Base-by-base conservation (phyloP, 2,797 vertebrate genomes). In the Spinus pinus region DNA sequence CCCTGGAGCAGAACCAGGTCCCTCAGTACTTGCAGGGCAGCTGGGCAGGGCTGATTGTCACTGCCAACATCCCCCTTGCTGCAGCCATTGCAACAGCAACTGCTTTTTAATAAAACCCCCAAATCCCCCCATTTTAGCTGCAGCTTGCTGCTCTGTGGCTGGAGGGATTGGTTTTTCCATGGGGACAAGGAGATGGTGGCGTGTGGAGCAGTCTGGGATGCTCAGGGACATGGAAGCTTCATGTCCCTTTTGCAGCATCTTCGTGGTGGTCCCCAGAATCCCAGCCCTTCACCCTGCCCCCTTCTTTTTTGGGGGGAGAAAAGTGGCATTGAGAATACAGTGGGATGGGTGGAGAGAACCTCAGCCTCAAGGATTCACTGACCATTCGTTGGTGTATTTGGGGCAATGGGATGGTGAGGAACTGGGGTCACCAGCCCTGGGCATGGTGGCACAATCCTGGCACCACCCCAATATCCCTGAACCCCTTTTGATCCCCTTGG, bases 221-320 rank as follows among this genome's bases (percentile, higher is more conserved):
- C 82, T 58, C 1, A 0, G 24, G 53, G 37, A 7, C 1, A 0
- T 1, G 1, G 49, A 56, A 49, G 23, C 46, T n/a, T 86, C 0
- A 0, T 0, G 0, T 57, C 60, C 53, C 18, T 78, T 83, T 16
- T 15, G 22, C 30, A 37, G 37, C 33, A 35, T 49, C 67, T 80
- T 66, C 0, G 0, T 30, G 27, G 19, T 2, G 9, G 6, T 65
- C 24, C 27, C 24, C 75, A 50, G 42, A 44, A 41, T 73, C 44
- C 39, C 30, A 46, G n/a, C 49, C 37, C 6, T 14, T 53, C 7
- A 0, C 50, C 21, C 66, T 33, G 2, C 18, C 33, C 1, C 3
- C 25, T 46, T 54, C 31, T 35, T 74, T 88, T 27, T 11, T 3
- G 7, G 7, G 39, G 54, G 16, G 10, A 65, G 35, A 37, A 92